Evolutionary conservation across 2,888 invertebrate genomes (phyloP), one percentile per base, ranked within the genome.

Genomic region (Cancer borealis): DNA sequence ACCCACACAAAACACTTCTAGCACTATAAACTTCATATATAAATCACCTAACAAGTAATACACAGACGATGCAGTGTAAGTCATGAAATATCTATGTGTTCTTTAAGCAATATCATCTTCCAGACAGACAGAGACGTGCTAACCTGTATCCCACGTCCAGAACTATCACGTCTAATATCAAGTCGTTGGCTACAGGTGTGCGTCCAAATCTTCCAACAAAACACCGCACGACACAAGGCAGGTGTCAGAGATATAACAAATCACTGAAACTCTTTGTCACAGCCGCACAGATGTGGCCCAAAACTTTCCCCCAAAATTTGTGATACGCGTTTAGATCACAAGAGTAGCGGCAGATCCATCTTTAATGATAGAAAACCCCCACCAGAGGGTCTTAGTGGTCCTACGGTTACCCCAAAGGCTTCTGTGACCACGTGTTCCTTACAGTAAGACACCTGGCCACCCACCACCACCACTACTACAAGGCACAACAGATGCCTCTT

Each of bases 131-230:
- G 54, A 54, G 10, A 54, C 54, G 54, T 14, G 8, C 54, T 12
- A 54, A 54, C 54, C 8, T 54, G 54, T 66, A n/a, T 66, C 66
- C n/a, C 8, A 4, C 21, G 6, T n/a, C 14, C n/a, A 66, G 6
- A 66, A n/a, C 66, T 39, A 66, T 66, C 66, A n/a, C n/a, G 0
- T 21, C n/a, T 66, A 66, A 66, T 66, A n/a, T 66, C 66, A 66
- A n/a, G n/a, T 66, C 66, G 66, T 66, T 66, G 66, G 66, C 66
- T 66, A 66, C 66, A 66, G 66, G n/a, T 21, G 66, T 66, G 66
- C 14, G 2, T 66, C 66, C n/a, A n/a, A 66, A 66, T n/a, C 66
- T 21, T 66, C n/a, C 66, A 21, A 66, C 66, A 66, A 66, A 66
- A 66, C 66, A n/a, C 66, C 66, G n/a, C 66, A 66, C 14, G 66